phyloP scores from a whole-genome alignment of 1,140 invertebrate genomes.

The Tetragnatha versicolor region DNA sequence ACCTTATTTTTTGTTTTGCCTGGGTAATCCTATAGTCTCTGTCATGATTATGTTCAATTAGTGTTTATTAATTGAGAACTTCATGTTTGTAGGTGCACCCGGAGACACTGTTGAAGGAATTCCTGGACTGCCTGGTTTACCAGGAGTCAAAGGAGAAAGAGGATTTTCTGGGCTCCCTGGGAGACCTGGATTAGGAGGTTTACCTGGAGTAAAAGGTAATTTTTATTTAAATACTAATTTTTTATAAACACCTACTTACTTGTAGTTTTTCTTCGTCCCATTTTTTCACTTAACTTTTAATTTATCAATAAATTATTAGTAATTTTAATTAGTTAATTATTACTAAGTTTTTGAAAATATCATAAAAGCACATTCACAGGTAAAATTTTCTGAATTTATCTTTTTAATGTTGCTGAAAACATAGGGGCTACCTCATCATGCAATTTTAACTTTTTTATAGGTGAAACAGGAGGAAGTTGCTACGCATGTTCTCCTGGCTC shows the following conservation, averaged over 20 bases:
- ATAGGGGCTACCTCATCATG: background rate
- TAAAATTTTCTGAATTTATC: too few relatives aligned
- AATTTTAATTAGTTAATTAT: background rate
- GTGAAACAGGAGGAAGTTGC: conserved; percentile 79
- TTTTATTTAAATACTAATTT: background rate
- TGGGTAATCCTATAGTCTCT: too few relatives aligned
- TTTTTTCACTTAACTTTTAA: background rate
- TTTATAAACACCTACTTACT: background rate
- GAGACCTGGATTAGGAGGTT: conserved; percentile 60
- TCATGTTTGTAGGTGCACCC: conserved; percentile 68
- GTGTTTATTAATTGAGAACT: background rate
- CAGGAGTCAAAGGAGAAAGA: conserved; percentile 58
- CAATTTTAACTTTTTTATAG: conserved; percentile 64
- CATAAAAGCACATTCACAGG: too few relatives aligned
- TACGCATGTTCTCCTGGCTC: conserved; percentile 75
- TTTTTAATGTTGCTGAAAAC: too few relatives aligned
- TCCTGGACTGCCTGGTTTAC: conserved; percentile 55
- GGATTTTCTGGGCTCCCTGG: conserved; percentile 61
- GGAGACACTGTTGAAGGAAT: conserved; percentile 69
- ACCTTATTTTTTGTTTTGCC: too few relatives aligned
- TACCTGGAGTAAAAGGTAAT: conserved; percentile 60
- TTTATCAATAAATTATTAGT: background rate
- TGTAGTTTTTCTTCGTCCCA: too few relatives aligned
- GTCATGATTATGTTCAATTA: background rate
- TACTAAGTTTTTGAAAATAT: too few relatives aligned